phyloP scores from a whole-genome alignment of 2,797 vertebrate genomes.

The Darevskia nairensis region DNA sequence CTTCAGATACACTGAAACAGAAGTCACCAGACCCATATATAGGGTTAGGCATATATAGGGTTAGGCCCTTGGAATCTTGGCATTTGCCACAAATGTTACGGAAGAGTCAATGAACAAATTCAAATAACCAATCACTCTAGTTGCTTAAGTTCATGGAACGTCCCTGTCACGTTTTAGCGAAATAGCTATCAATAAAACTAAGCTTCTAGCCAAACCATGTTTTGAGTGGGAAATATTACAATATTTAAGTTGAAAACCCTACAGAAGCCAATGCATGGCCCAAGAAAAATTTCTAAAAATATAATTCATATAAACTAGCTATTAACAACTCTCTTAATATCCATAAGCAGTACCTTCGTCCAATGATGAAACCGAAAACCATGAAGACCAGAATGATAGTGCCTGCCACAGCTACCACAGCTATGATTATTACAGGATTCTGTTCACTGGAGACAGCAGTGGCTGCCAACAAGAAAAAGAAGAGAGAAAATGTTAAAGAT shows the following conservation, averaged over 20 bases:
- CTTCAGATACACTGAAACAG: too few relatives aligned
- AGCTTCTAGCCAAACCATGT: not conserved
- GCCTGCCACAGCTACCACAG: slow-evolving; percentile 97
- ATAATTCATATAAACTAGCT: not conserved
- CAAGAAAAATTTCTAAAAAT: not conserved
- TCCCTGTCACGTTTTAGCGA: not conserved
- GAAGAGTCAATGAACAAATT: not conserved
- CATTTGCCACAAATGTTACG: not conserved
- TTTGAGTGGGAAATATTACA: too few relatives aligned
- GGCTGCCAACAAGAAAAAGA: slow-evolving; percentile 78
- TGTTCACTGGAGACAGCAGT: slow-evolving; percentile 97
- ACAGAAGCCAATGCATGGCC: not conserved
- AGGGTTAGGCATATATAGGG: too few relatives aligned
- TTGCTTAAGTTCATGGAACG: not conserved
- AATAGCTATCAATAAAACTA: not conserved
- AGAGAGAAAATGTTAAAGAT: slow-evolving; percentile 28
- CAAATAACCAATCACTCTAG: not conserved
- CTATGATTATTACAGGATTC: slow-evolving; percentile 99
- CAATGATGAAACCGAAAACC: slow-evolving; percentile 99
- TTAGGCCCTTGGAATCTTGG: not conserved
- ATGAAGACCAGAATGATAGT: slow-evolving; percentile 99
- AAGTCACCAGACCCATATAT: too few relatives aligned
- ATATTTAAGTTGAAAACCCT: too few relatives aligned
- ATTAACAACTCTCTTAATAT: slow-evolving; percentile 22
- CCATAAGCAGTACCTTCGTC: slow-evolving; percentile 90